A percentile compares a stretch with the other conserved stretches of the same genome.
Evolutionary conservation across 1,140 invertebrate genomes (phyloP).

Genomic region (Drosophila bifasciata): DNA sequence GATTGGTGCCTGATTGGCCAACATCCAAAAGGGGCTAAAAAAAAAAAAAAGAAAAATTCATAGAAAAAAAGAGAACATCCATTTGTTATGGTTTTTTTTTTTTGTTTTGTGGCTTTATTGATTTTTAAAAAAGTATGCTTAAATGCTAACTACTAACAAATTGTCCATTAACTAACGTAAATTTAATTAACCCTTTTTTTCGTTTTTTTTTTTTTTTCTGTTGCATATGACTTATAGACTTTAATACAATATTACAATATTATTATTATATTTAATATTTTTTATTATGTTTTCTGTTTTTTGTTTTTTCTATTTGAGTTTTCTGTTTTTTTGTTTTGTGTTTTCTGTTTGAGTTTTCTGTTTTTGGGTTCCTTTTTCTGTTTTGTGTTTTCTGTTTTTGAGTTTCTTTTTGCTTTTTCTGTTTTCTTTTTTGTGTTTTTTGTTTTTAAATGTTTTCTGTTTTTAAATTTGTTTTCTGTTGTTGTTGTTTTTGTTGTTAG

Average conservation of each 20-base stretch:
- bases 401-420: too few relatives aligned
- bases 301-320: too few relatives aligned
- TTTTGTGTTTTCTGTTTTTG: conserved; percentile 15
- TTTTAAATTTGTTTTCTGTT: background rate
- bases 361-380: conserved; percentile 8
- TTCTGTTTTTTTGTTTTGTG: conserved; percentile 11
- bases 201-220: conserved; percentile 27
- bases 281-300: conserved; percentile 36
- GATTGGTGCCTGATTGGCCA: conserved; percentile 41
- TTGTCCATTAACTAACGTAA: conserved; percentile 80
- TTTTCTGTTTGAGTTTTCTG: too few relatives aligned
- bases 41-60: too few relatives aligned
- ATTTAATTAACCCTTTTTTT: conserved; percentile 67
- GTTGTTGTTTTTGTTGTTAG: conserved; percentile 9
- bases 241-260: conserved; percentile 68
- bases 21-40: too few relatives aligned
- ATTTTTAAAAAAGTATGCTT: conserved; percentile 81
- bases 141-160: conserved; percentile 77
- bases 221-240: conserved; percentile 41
- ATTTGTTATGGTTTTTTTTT: conserved; percentile 31
- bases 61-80: background rate
- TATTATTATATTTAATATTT: conserved; percentile 49
- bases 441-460: too few relatives aligned
- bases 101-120: conserved; percentile 63
- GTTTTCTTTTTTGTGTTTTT: background rate